A percentile compares a stretch with the other conserved stretches of the same genome.
phyloP scores from a whole-genome alignment of 2,797 vertebrate species.

The Phoeniculus purpureus region DNA sequence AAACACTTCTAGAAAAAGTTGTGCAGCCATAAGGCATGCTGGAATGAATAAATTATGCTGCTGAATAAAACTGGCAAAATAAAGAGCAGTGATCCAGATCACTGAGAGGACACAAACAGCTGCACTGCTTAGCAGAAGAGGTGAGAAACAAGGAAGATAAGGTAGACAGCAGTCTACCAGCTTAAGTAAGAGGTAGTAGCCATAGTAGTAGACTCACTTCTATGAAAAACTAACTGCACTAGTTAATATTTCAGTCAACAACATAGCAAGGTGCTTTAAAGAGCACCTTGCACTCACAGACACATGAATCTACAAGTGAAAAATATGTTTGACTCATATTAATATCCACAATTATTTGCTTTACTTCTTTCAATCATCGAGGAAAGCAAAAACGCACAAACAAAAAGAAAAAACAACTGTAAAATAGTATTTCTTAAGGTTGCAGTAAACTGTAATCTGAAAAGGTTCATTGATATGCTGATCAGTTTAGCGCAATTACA shows the following conservation, averaged over 20 bases:
- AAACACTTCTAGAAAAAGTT: background rate
- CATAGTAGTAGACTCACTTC: fast-evolving
- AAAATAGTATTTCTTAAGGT: background rate
- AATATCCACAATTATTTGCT: background rate
- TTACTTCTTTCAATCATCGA: background rate
- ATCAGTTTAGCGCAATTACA: background rate
- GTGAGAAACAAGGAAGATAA: background rate
- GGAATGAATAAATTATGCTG: background rate
- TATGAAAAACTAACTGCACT: background rate
- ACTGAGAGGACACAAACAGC: background rate
- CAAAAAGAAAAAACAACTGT: background rate
- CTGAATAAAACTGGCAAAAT: background rate
- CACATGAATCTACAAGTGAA: background rate
- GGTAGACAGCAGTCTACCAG: background rate
- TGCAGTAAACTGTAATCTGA: background rate
- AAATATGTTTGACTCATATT: background rate
- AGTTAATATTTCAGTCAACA: background rate
- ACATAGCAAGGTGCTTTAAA: background rate
- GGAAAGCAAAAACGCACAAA: background rate
- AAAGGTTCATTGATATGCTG: background rate
- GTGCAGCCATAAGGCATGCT: background rate
- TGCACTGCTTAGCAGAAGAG: background rate
- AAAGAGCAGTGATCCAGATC: background rate
- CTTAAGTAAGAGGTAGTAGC: background rate
- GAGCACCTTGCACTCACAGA: background rate